A percentile compares a stretch with the other conserved stretches of the same genome.
Conservation (phyloP, 53 echinoderm and acorn worm species). For the Mesocentrotus franciscanus region DNA sequence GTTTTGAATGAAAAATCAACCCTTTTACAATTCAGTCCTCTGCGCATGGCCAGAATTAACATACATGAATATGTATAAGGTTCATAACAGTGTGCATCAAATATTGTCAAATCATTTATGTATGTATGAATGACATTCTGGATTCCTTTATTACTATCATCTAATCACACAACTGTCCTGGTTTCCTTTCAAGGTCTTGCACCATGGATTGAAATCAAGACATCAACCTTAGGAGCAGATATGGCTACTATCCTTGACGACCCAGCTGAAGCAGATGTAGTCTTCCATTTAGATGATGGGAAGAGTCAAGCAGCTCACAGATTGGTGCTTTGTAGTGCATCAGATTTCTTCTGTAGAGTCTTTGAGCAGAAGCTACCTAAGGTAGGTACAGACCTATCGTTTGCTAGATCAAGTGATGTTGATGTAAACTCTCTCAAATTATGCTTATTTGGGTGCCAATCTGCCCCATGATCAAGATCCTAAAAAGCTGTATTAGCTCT, state of each 20-base stretch:
- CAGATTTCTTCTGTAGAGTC: conserved; percentile 79
- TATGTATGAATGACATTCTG: too few species aligned
- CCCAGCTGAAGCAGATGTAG: conserved; percentile 75
- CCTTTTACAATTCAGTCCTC: too few species aligned
- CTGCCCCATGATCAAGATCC: conserved; percentile 58
- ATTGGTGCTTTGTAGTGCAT: conserved; percentile 80
- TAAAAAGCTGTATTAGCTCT: conserved; percentile 78
- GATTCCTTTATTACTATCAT: too few species aligned
- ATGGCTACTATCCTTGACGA: conserved; percentile 71
- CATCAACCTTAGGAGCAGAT: conserved; percentile 74
- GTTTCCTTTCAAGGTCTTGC: conserved; percentile 67
- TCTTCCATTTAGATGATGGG: conserved; percentile 75
- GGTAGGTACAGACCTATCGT: conserved; percentile 63
- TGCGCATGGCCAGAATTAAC: too few species aligned
- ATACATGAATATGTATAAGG: too few species aligned
- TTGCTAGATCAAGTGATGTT: too few species aligned
- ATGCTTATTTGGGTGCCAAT: neutral
- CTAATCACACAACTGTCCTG: too few species aligned
- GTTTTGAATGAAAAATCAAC: too few species aligned
- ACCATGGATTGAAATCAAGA: conserved; percentile 89
- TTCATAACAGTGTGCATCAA: too few species aligned
- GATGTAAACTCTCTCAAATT: too few species aligned
- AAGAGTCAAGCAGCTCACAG: conserved; percentile 72
- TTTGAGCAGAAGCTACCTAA: conserved; percentile 80
- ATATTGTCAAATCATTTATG: too few species aligned